Base-by-base conservation (phyloP, 2,797 vertebrate genomes). In the Amblyopsis hoosieri region DNA sequence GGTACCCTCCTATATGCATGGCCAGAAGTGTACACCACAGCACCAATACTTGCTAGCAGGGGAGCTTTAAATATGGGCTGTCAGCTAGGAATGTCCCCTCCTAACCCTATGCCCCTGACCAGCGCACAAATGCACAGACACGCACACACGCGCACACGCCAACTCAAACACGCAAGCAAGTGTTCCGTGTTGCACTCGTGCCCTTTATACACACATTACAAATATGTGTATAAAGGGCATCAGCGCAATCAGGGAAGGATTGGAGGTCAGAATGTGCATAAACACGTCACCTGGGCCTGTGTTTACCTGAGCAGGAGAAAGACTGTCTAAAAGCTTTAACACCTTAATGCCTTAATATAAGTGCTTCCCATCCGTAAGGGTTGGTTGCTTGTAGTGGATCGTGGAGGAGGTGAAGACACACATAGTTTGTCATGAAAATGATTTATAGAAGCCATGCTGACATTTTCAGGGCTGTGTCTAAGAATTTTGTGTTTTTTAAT, bases 11-110 rank as follows among this genome's bases (percentile, higher is more conserved):
- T 6, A 12, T 54, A 49, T 48, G 59, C 45, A 59, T 45, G 51
- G 56, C 64, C 58, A 55, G 45, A 57, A 46, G 63, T 45, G 1
- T 15, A 23, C 17, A 46, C 12, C 37, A 2, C 51, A 53, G 47
- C 45, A 31, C 12, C 2, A 10, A 14, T 60, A 62, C 50, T 50
- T 5, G 17, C 45, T 45, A 54, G 50, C 64, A 55, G 58, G 49
- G 33, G 2, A 45, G 45, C 17, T 60, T 48, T 31, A 61, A 48
- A 53, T 56, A 64, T 54, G 29, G 49, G 48, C 55, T 48, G 62
- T 69, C 56, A 37, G 23, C 45, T 49, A 55, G 46, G 31, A 62
- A 56, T 57, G 42, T 61, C 29, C 49, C 23, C 23, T 3, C 23
- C 23, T 23, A 3, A 23, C 23, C 23, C 23, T 23, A 23, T 19